These are phyloP conservation scores for Montipora foliosa DNA, from an alignment of 64 coral and sea anemone species.

Conservation along the genomic window DNA sequence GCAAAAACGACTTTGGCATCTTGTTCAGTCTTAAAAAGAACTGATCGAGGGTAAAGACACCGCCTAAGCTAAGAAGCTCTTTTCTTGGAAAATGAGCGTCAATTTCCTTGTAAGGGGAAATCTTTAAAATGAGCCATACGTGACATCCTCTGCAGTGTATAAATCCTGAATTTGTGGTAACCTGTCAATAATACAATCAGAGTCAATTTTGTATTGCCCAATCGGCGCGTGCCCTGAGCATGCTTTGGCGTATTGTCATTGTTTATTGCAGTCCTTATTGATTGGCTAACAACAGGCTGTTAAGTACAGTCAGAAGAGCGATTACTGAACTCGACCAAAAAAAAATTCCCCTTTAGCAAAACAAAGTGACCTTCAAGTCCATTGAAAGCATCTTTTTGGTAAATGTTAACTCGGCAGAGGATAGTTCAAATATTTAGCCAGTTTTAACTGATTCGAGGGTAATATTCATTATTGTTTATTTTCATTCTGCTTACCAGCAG, in stretches of 20 bases:
- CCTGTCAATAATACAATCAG: conserved; percentile 47
- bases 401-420: not conserved
- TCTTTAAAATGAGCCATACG: conserved; percentile 26
- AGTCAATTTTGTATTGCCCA: conserved; percentile 8
- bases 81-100: not conserved
- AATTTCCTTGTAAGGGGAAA: not conserved
- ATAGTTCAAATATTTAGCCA: not conserved
- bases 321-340: not conserved
- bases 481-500: not conserved
- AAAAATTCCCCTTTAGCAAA: not conserved
- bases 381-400: not conserved
- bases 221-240: conserved; percentile 18
- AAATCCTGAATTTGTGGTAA: conserved; percentile 20
- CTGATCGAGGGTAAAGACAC: not conserved
- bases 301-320: not conserved
- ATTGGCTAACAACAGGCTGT: conserved; percentile 65
- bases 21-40: not conserved
- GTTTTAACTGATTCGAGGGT: not conserved
- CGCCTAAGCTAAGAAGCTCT: not conserved
- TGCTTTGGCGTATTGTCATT: conserved; percentile 36
- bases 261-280: conserved; percentile 26
- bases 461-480: not conserved
- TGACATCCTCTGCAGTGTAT: not conserved
- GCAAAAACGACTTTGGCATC: conserved; percentile 46
- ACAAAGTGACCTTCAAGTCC: not conserved